Conservation (phyloP, 2,113 vertebrate genomes). For the Leptobrachium leishanense region DNA sequence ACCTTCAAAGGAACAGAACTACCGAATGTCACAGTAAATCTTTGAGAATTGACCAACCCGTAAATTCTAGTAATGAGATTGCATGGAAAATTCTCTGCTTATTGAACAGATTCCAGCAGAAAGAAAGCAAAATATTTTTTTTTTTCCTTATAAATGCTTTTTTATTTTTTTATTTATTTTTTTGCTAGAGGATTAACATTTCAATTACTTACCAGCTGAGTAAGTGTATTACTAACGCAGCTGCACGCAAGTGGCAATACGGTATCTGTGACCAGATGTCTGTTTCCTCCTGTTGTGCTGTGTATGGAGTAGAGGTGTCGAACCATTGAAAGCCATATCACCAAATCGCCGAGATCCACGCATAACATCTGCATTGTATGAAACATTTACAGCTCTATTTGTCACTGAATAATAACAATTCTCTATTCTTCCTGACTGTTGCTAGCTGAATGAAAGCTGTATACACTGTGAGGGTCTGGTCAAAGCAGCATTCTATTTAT, state of each 20-base stretch:
- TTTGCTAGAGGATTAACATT: conserved; percentile 37
- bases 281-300: conserved; percentile 38
- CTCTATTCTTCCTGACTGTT: background rate
- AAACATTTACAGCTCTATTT: conserved; percentile 37
- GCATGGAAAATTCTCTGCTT: background rate
- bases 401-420: conserved; percentile 23
- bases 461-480: background rate
- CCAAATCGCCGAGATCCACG: conserved; percentile 31
- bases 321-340: conserved; percentile 30
- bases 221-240: conserved; percentile 32
- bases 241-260: conserved; percentile 38
- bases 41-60: background rate
- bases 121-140: conserved; percentile 11
- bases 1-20: background rate
- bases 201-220: conserved; percentile 42
- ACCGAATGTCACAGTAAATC: conserved; percentile 5
- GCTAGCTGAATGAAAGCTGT: background rate
- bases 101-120: conserved; percentile 24
- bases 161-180: conserved; percentile 10
- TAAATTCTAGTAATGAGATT: background rate
- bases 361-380: conserved; percentile 20
- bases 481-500: conserved; percentile 17
- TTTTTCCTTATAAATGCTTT: background rate
- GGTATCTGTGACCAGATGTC: conserved; percentile 40
- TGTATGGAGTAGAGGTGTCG: conserved; percentile 30